phyloP scores from a whole-genome alignment of 2,888 invertebrate genomes.

The Nudaria mundana region DNA sequence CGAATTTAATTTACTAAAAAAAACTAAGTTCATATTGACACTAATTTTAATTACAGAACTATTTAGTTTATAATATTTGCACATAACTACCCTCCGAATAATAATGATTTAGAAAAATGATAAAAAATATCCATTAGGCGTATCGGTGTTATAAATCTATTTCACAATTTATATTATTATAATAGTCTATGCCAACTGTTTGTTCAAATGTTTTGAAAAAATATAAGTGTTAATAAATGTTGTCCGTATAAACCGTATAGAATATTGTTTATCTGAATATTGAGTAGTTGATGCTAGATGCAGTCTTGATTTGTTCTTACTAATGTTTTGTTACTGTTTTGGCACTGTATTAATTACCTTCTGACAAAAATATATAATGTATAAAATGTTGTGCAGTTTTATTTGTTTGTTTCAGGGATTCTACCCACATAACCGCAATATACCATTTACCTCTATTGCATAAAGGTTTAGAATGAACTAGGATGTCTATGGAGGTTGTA shows the following conservation, averaged over 20 bases:
- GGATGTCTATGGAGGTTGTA: no score
- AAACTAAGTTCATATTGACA: slow-evolving; percentile 5
- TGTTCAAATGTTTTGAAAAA: slow-evolving; percentile 74
- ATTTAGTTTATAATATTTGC: slow-evolving; percentile 22
- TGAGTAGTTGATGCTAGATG: slow-evolving; percentile 78
- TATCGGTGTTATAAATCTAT: slow-evolving; percentile 74
- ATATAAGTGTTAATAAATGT: slow-evolving; percentile 74
- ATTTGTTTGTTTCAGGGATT: slow-evolving; percentile 42
- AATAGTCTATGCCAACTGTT: slow-evolving; percentile 61
- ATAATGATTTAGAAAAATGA: slow-evolving; percentile 53
- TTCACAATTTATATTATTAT: slow-evolving; percentile 59
- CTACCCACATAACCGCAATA: not conserved
- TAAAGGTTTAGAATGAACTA: no score
- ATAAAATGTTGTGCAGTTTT: slow-evolving; percentile 65
- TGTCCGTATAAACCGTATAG: slow-evolving; percentile 56
- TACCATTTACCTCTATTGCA: slow-evolving; percentile 1
- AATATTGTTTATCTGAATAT: slow-evolving; percentile 64
- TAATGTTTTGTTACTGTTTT: slow-evolving; percentile 80
- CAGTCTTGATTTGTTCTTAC: slow-evolving; percentile 77
- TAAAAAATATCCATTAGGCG: slow-evolving; percentile 69
- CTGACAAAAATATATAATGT: slow-evolving; percentile 81
- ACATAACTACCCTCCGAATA: slow-evolving; percentile 52
- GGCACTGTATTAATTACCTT: slow-evolving; percentile 81
- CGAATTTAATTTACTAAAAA: slow-evolving; percentile 21
- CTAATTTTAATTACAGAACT: slow-evolving; percentile 6